phyloP scores from a whole-genome alignment of 2,888 invertebrate genomes.

The Desoria tigrina region DNA sequence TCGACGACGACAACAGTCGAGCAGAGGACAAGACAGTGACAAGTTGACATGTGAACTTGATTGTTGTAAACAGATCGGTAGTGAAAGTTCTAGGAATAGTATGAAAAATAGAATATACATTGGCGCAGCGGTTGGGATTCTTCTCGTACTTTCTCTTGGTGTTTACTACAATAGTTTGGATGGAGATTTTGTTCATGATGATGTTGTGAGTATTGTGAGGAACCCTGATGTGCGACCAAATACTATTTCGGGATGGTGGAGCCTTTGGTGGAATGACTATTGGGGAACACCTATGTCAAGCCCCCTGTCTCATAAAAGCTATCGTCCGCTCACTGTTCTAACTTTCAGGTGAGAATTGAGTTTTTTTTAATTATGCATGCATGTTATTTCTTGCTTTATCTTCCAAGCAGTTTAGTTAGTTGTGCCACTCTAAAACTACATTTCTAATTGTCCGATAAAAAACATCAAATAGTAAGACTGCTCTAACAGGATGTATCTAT shows the following conservation, averaged over 20 bases:
- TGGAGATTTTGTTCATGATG: slow-evolving; percentile 86
- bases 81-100: no score
- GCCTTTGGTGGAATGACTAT: slow-evolving; percentile 76
- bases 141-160: slow-evolving; percentile 57
- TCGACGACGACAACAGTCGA: slow-evolving; percentile 16
- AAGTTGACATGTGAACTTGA: no score
- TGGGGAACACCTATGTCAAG: slow-evolving; percentile 89
- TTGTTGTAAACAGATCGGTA: no score
- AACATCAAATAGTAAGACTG: no score
- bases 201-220: slow-evolving; percentile 77
- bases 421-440: no score
- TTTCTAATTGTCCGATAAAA: no score
- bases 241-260: slow-evolving; percentile 61
- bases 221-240: slow-evolving; percentile 77
- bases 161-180: slow-evolving; percentile 70
- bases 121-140: slow-evolving; percentile 63
- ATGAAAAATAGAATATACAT: no score
- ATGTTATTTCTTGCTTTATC: slow-evolving; percentile 54
- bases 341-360: slow-evolving; percentile 87
- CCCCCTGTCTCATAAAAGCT: slow-evolving; percentile 79
- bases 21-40: background rate
- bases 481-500: no score
- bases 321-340: slow-evolving; percentile 77
- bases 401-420: no score
- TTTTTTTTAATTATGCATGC: no score